Conservation (phyloP, 2,888 invertebrate genomes). For the Platycnemis pennipes region DNA sequence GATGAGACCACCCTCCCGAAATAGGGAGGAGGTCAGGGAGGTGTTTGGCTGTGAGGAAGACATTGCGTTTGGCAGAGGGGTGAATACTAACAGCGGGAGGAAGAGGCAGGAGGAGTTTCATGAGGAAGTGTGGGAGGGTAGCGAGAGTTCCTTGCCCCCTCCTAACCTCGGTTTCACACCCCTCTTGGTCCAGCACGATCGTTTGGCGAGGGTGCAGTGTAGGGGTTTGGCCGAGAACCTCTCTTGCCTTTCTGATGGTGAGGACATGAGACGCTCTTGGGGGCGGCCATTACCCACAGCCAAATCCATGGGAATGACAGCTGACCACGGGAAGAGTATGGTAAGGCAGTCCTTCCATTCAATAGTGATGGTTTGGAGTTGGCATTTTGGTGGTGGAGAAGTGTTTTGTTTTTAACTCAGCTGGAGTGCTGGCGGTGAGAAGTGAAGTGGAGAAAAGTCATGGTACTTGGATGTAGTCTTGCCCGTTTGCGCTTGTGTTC, state of each 20-base stretch:
- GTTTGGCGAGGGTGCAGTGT: constrained; percentile 40
- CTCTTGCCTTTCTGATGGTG: constrained; percentile 8
- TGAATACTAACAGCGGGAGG: neutral
- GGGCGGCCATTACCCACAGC: constrained; percentile 39
- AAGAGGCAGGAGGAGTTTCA: constrained; percentile 34
- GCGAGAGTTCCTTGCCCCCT: neutral
- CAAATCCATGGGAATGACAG: constrained; percentile 32
- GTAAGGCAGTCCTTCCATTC: constrained; percentile 52
- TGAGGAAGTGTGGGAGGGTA: constrained; percentile 46
- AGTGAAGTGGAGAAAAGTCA: neutral
- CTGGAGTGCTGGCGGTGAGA: neutral
- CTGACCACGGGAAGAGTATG: constrained; percentile 53
- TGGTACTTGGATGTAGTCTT: neutral
- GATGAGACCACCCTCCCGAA: neutral
- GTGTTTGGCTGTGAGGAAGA: constrained; percentile 40
- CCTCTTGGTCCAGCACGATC: constrained; percentile 39
- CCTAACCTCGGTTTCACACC: constrained; percentile 26
- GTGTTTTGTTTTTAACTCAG: neutral
- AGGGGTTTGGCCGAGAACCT: constrained; percentile 46
- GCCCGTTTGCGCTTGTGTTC: constrained; percentile 39
- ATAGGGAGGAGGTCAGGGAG: constrained; percentile 53
- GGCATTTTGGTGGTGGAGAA: constrained; percentile 36
- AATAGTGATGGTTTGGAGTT: neutral
- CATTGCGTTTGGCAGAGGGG: neutral
- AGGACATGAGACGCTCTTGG: constrained; percentile 13